Evolutionary conservation across 2,797 vertebrate genomes (phyloP), one percentile per base, ranked within the genome.

Genomic region (Sciurus vulgaris): DNA sequence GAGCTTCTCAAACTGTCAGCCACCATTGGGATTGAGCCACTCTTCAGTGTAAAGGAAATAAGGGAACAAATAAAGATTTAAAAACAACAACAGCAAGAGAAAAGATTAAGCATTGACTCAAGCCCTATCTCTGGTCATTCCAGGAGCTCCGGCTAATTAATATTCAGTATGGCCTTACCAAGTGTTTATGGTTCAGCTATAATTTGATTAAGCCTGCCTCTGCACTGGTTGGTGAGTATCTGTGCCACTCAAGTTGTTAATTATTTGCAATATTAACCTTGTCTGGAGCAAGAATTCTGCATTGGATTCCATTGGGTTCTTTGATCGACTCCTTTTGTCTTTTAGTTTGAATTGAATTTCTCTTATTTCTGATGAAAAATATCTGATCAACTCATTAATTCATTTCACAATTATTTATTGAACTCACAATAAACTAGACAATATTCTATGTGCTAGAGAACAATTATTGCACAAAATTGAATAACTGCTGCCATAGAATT

Each of bases 311-410:
- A 18, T 56, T 69, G 35, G 18, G 61, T 86, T 79, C 7, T 61
- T 81, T 85, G 13, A 8, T 30, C 15, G 59, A 47, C 44, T 7
- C 15, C 10, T 56, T 79, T 91, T 76, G 18, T 24, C 44, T 90
- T 81, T 87, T 54, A 92, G 22, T 77, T 90, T 91, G 54, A 92
- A 69, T 14, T 82, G 38, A 3, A 28, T 91, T 94, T 93, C 30
- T 86, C 69, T 86, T 61, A 85, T 96, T 81, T 94, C 20, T 35
- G 69, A 14, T 17, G 20, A 78, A 79, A 78, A 89, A 24, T 96
- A 41, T 28, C 26, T n/a, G 24, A 87, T 44, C 6, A 22, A 17
- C 9, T 77, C 7, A 76, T 77, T 83, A 30, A 54, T 59, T 84
- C 13, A 14, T 47, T 74, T 73, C 86, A 87, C 5, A 51, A 83